Evolutionary conservation across 2,797 vertebrate species (phyloP).

Genomic region (Sciurus vulgaris): DNA sequence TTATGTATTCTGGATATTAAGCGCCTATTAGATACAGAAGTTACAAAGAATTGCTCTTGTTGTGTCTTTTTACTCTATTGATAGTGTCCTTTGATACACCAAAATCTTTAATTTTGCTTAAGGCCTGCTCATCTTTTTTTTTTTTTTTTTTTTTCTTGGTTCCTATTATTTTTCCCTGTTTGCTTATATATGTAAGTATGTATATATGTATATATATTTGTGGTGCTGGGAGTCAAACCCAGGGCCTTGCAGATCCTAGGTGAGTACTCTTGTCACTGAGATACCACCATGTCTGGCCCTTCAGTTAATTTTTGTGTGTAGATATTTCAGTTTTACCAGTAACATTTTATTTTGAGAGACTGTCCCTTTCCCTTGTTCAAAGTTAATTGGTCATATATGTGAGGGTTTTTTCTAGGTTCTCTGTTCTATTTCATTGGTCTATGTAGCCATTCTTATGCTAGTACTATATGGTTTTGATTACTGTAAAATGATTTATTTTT

Average conservation of each 20-base stretch:
- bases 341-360: background rate
- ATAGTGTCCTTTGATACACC: background rate
- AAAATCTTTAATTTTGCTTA: background rate
- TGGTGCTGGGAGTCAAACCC: no score
- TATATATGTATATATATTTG: no score
- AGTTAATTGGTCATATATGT: background rate
- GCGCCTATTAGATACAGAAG: background rate
- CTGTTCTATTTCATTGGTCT: background rate
- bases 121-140: background rate
- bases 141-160: background rate
- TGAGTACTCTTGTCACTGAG: no score
- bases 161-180: background rate
- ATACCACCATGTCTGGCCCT: no score
- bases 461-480: background rate
- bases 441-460: background rate
- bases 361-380: background rate
- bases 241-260: no score
- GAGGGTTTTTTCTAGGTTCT: background rate
- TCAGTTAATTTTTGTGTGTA: background rate
- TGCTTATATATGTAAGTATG: background rate
- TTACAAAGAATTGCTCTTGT: background rate
- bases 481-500: conserved; percentile 24
- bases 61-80: background rate
- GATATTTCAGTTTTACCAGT: background rate
- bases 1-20: conserved; percentile 34